Conservation (phyloP, 2,888 invertebrate genomes). For the Scaptomyza reducta region DNA sequence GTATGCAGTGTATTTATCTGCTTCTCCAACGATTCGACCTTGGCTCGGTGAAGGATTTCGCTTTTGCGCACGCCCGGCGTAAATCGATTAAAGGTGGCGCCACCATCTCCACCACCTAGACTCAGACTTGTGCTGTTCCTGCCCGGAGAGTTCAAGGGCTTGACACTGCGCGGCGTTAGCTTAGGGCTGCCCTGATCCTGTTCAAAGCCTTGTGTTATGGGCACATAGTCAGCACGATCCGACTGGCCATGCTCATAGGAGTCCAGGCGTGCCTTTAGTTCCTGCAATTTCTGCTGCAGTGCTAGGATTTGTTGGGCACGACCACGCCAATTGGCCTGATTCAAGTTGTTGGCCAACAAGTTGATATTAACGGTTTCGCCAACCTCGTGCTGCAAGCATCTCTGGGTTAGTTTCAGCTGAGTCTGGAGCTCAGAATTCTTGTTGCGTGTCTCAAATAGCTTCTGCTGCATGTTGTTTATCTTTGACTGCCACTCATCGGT, state of each 20-base stretch:
- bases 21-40: conserved; percentile 86
- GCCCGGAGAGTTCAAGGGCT: conserved; percentile 27
- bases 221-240: conserved; percentile 59
- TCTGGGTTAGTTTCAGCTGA: conserved; percentile 89
- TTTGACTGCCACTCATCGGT: conserved; percentile 86
- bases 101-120: conserved; percentile 39
- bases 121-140: conserved; percentile 23
- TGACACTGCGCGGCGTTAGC: conserved; percentile 24
- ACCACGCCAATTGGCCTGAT: conserved; percentile 89
- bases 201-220: conserved; percentile 53
- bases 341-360: conserved; percentile 86
- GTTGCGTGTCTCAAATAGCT: conserved; percentile 89
- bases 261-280: conserved; percentile 87
- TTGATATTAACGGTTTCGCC: conserved; percentile 89
- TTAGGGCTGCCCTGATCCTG: conserved; percentile 25
- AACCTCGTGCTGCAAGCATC: conserved; percentile 90
- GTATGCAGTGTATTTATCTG: conserved; percentile 86
- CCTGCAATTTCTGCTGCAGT: conserved; percentile 88
- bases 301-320: conserved; percentile 90
- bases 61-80: conserved; percentile 85
- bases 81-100: conserved; percentile 66
- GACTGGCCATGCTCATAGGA: conserved; percentile 47
- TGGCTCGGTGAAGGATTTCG: conserved; percentile 86
- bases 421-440: conserved; percentile 88
- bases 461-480: conserved; percentile 85